Percentiles rank a stretch among this genome's conserved stretches.
Conservation (phyloP, 2,797 vertebrate genomes). For the Linurgus olivaceus region DNA sequence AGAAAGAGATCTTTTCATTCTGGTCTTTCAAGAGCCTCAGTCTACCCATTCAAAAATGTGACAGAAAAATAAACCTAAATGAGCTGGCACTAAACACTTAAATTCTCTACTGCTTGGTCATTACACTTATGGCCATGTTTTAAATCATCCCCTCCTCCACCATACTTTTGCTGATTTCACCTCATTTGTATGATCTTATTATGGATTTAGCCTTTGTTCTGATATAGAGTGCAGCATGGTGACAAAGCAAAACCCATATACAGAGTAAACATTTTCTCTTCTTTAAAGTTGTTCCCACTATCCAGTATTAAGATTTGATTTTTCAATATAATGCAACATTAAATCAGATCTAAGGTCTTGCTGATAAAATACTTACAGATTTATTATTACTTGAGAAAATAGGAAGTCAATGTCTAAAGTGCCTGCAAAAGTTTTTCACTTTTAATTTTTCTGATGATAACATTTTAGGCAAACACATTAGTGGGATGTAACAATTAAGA, state of each 20-base stretch:
- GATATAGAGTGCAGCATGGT: constrained; percentile 2
- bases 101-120: constrained; percentile 69
- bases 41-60: constrained; percentile 56
- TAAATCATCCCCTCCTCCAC: constrained; percentile 56
- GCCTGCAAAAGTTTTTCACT: neutral
- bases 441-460: constrained; percentile 26
- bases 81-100: constrained; percentile 73
- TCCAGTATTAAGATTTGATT: neutral
- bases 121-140: constrained; percentile 67
- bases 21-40: constrained; percentile 47
- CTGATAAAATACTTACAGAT: constrained; percentile 27
- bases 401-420: neutral
- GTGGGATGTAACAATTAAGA: neutral
- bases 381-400: constrained; percentile 32
- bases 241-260: constrained; percentile 81
- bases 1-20: constrained; percentile 56
- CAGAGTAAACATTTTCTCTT: neutral
- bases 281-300: neutral
- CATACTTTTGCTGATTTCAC: constrained; percentile 82
- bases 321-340: neutral
- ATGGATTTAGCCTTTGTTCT: constrained; percentile 87
- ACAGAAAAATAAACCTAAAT: constrained; percentile 66
- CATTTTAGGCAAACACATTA: constrained; percentile 26
- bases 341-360: neutral
- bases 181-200: constrained; percentile 87